These are phyloP conservation scores for Zoanthus gigantus DNA, from an alignment of 92 coral and sea anemone genomes.

Conservation along the genomic window DNA sequence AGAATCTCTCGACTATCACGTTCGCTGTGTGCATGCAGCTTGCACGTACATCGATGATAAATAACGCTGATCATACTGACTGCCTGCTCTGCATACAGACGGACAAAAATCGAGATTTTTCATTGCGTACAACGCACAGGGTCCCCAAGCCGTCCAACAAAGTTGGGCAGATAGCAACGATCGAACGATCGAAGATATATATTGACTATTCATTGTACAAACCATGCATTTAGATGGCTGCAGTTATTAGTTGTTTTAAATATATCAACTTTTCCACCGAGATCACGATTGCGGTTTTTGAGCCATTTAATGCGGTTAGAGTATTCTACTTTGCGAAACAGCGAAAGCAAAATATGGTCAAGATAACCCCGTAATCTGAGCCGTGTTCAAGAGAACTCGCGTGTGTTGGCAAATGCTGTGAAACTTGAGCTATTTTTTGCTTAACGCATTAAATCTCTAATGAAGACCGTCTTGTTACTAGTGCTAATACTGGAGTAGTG, in stretches of 20 bases:
- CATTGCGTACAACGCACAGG: too few relatives aligned
- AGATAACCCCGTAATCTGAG: conserved; percentile 63
- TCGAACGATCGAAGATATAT: too few relatives aligned
- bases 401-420: conserved; percentile 41
- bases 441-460: conserved; percentile 11
- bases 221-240: conserved; percentile 18
- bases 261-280: conserved; percentile 3
- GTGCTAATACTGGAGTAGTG: neutral
- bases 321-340: conserved; percentile 43
- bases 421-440: conserved; percentile 21
- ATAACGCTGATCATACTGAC: too few relatives aligned
- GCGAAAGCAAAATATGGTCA: conserved; percentile 33
- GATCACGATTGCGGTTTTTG: neutral
- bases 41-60: too few relatives aligned
- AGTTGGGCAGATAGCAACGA: too few relatives aligned
- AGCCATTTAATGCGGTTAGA: conserved; percentile 38
- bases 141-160: too few relatives aligned
- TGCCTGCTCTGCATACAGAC: too few relatives aligned
- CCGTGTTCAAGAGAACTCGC: conserved; percentile 48
- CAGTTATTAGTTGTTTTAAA: conserved; percentile 18
- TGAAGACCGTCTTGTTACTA: conserved; percentile 24
- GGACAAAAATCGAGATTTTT: too few relatives aligned
- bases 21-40: too few relatives aligned
- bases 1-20: too few relatives aligned
- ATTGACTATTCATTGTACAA: too few relatives aligned